Conservation (phyloP, 2,888 invertebrate species). For the Alloplasta piceator region DNA sequence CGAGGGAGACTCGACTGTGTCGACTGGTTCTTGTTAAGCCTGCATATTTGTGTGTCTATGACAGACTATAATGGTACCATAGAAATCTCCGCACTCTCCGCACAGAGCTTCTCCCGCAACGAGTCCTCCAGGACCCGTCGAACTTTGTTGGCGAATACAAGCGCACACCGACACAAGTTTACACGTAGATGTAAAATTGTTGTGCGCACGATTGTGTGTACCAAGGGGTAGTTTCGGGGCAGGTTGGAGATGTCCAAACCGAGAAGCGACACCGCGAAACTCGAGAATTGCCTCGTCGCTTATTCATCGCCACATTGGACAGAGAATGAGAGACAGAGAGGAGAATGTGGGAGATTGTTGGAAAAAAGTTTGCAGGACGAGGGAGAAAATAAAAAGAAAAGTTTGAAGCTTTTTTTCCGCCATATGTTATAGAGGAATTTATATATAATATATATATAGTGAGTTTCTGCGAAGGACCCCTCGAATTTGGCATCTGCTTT, state of each 20-base stretch:
- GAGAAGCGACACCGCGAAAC: constrained; percentile 41
- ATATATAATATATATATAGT: too few species aligned
- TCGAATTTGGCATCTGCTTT: too few species aligned
- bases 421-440: neutral
- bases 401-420: constrained; percentile 5
- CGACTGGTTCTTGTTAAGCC: neutral
- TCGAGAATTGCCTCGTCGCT: constrained; percentile 52
- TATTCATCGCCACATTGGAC: constrained; percentile 49
- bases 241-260: constrained; percentile 25
- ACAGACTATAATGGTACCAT: constrained; percentile 17
- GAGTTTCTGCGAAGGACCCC: too few species aligned
- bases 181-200: neutral
- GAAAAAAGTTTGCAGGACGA: too few species aligned
- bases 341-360: neutral
- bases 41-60: constrained; percentile 9
- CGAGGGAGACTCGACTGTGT: constrained; percentile 32
- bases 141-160: constrained; percentile 48
- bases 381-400: too few species aligned
- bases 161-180: neutral
- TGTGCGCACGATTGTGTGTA: neutral
- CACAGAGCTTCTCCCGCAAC: constrained; percentile 10
- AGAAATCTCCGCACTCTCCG: constrained; percentile 5
- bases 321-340: neutral
- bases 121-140: constrained; percentile 54
- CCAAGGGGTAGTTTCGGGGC: constrained; percentile 22